phyloP scores from a whole-genome alignment of 2,888 invertebrate species.

The Macaria notata region DNA sequence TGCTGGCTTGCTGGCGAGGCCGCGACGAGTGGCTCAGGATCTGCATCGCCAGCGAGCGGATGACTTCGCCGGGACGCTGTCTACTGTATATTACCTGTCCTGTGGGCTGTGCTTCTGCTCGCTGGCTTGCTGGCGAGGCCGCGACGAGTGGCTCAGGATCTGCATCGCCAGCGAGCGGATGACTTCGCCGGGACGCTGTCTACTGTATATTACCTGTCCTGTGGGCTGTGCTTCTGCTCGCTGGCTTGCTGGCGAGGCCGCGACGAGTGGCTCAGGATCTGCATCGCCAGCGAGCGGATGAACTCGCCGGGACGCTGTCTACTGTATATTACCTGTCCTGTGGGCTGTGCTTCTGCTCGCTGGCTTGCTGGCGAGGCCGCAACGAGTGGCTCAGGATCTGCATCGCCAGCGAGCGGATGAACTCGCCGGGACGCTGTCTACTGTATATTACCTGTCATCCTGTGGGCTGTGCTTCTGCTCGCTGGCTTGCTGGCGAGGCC shows the following conservation, averaged over 20 bases:
- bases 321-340: no score
- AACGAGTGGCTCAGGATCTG: slow-evolving; percentile 90
- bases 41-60: slow-evolving; percentile 92
- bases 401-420: slow-evolving; percentile 91
- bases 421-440: slow-evolving; percentile 92
- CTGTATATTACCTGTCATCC: slow-evolving; percentile 49
- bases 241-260: slow-evolving; percentile 40
- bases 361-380: slow-evolving; percentile 48
- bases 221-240: slow-evolving; percentile 48
- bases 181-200: slow-evolving; percentile 91
- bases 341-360: no score
- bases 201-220: slow-evolving; percentile 48
- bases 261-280: slow-evolving; percentile 88
- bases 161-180: slow-evolving; percentile 93
- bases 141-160: slow-evolving; percentile 86
- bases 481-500: slow-evolving; percentile 40
- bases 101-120: slow-evolving; percentile 48
- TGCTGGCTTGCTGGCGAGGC: slow-evolving; percentile 44
- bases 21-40: slow-evolving; percentile 86
- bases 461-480: slow-evolving; percentile 48
- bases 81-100: slow-evolving; percentile 47
- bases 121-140: slow-evolving; percentile 40
- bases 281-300: slow-evolving; percentile 91
- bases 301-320: slow-evolving; percentile 91
- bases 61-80: slow-evolving; percentile 92